Conservation (phyloP, 2,797 vertebrate genomes). For the Sebastes taczanowskii region DNA sequence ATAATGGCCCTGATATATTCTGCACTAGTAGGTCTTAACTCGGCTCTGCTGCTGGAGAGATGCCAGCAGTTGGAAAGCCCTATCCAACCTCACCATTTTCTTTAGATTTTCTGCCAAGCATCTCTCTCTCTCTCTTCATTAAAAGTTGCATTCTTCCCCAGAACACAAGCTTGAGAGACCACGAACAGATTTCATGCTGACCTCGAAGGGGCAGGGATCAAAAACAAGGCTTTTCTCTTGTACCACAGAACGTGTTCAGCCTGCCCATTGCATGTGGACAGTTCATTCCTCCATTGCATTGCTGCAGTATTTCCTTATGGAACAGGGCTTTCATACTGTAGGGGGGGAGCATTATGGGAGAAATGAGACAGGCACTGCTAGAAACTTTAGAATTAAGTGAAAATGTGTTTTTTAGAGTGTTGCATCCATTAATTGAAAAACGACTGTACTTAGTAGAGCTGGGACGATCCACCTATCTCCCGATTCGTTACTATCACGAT, state of each 20-base stretch:
- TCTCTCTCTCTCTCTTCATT: conserved; percentile 63
- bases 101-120: conserved; percentile 50
- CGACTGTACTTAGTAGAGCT: background rate
- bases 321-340: conserved; percentile 52
- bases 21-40: conserved; percentile 34
- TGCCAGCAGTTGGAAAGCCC: conserved; percentile 34
- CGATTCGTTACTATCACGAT: too few relatives aligned
- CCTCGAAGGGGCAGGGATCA: conserved; percentile 43
- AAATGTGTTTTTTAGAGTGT: conserved; percentile 24
- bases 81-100: conserved; percentile 19
- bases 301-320: conserved; percentile 75
- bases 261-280: conserved; percentile 78
- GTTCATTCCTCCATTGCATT: conserved; percentile 79
- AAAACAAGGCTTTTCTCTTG: conserved; percentile 80
- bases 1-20: conserved; percentile 62
- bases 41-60: conserved; percentile 33
- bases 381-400: conserved; percentile 14
- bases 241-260: conserved; percentile 71
- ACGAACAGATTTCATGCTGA: conserved; percentile 27
- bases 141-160: conserved; percentile 65
- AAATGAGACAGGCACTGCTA: conserved; percentile 33
- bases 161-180: conserved; percentile 49
- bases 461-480: too few relatives aligned
- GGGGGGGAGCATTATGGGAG: conserved; percentile 28
- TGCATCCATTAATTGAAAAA: conserved; percentile 4